Conservation (phyloP, 2,113 vertebrate genomes). For the Eurystomus gularis region DNA sequence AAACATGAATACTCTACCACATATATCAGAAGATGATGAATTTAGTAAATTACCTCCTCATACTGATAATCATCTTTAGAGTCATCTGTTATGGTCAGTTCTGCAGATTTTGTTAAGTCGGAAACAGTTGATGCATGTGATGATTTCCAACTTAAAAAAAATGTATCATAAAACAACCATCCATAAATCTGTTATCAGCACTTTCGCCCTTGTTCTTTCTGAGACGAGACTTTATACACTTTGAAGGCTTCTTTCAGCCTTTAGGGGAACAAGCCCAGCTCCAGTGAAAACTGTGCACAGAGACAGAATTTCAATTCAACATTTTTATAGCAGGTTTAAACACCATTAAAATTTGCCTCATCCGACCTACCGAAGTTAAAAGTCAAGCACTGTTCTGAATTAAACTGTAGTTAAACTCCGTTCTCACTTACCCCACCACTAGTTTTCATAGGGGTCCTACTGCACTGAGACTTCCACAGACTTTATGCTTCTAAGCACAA, state of each 20-base stretch:
- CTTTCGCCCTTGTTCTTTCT: not conserved
- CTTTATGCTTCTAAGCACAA: not conserved
- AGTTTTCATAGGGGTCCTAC: not conserved
- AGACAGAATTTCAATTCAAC: not conserved
- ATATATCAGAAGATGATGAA: not conserved
- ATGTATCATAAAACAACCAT: not conserved
- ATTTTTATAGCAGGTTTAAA: not conserved
- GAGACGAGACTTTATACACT: not conserved
- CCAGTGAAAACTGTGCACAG: not conserved
- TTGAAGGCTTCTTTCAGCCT: not conserved
- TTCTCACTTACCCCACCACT: not conserved
- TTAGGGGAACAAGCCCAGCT: not conserved
- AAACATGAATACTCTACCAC: not conserved
- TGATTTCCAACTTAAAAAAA: not conserved
- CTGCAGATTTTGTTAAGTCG: constrained; percentile 73
- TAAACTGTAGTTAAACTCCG: not conserved
- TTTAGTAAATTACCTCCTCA: constrained; percentile 76
- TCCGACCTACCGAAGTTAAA: not conserved
- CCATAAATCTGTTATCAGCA: not conserved
- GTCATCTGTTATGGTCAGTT: constrained; percentile 65
- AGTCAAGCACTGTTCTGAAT: not conserved
- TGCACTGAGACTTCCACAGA: not conserved
- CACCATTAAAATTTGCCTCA: not conserved
- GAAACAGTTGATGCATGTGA: constrained; percentile 2
- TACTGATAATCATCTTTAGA: constrained; percentile 78